A percentile compares a stretch with the other conserved stretches of the same genome.
phyloP scores from a whole-genome alignment of 2,888 invertebrate genomes.

The Epistrophella euchroma region DNA sequence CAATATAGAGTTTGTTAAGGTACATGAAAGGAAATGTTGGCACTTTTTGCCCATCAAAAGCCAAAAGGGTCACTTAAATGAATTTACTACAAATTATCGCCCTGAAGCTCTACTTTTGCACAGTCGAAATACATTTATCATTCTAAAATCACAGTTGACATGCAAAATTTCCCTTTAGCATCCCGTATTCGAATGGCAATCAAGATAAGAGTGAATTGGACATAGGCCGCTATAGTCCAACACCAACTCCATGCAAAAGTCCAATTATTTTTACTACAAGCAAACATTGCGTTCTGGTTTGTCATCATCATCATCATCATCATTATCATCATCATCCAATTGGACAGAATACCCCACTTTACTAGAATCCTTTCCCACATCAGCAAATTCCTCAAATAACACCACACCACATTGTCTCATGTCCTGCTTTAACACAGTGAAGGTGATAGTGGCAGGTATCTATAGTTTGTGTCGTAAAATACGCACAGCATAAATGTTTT shows the following conservation, averaged over 20 bases:
- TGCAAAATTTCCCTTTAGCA: neutral
- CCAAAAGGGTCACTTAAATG: neutral
- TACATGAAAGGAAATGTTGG: neutral
- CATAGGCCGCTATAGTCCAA: neutral
- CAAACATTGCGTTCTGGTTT: constrained; percentile 11
- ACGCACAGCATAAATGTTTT: constrained; percentile 6
- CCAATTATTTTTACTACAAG: constrained; percentile 27
- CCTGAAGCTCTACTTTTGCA: neutral
- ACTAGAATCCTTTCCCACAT: constrained; percentile 1
- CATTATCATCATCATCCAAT: constrained; percentile 11
- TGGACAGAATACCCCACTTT: constrained; percentile 5
- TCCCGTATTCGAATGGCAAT: neutral
- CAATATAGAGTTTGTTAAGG: neutral
- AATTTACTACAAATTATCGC: neutral
- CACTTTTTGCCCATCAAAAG: neutral
- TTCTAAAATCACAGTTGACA: neutral
- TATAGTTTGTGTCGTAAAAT: constrained; percentile 23
- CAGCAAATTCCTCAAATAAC: neutral
- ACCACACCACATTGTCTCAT: neutral
- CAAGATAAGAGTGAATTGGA: neutral
- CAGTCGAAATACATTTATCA: neutral
- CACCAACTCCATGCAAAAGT: neutral
- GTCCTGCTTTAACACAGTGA: neutral
- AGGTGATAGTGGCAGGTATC: neutral
- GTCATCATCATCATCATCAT: neutral